These are phyloP conservation scores for Propithecus deckenii DNA, from an alignment of 2,797 vertebrate species.

Conservation along the genomic window DNA sequence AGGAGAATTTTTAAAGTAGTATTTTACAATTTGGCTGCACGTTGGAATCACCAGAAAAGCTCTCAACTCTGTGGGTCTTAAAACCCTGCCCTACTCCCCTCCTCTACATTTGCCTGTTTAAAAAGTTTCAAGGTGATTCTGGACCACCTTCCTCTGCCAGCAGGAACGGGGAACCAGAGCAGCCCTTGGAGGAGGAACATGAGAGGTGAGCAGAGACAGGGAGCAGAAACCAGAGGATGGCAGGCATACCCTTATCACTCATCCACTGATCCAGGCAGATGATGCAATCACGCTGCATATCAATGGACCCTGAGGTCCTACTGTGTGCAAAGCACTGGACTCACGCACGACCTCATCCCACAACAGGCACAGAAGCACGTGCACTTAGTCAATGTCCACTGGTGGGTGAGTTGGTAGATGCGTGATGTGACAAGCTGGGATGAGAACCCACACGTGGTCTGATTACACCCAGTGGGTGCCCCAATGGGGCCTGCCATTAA, in stretches of 20 bases:
- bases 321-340: neutral
- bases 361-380: neutral
- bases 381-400: neutral
- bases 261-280: neutral
- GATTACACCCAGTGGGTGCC: neutral
- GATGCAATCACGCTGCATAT: neutral
- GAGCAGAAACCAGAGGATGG: neutral
- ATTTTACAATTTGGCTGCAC: neutral
- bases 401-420: neutral
- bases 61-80: neutral
- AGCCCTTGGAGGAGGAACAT: neutral
- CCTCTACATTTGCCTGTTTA: neutral
- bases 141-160: neutral
- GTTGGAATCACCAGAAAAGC: neutral
- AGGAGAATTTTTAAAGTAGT: neutral
- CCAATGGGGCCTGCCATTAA: neutral
- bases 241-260: neutral
- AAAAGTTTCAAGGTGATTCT: neutral
- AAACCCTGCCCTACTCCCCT: neutral
- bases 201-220: neutral
- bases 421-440: neutral
- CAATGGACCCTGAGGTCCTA: neutral
- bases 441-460: neutral
- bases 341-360: neutral
- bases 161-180: neutral